phyloP scores from a whole-genome alignment of 2,113 vertebrate genomes.

The Muntiacus reevesi region DNA sequence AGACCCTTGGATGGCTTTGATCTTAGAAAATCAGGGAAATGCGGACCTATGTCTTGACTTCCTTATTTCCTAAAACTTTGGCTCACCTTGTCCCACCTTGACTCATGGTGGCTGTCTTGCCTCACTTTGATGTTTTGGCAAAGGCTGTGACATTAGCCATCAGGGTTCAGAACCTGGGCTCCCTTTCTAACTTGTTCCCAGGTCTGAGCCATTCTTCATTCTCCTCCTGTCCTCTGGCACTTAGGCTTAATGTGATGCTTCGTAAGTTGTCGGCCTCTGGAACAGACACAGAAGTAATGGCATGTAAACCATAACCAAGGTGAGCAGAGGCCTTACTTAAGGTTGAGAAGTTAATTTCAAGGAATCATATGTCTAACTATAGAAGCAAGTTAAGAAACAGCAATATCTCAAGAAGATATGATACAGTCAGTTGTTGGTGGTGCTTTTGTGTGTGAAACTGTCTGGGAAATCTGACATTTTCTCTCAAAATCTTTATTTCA shows the following conservation, averaged over 20 bases:
- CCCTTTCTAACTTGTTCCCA: not conserved
- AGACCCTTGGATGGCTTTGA: not conserved
- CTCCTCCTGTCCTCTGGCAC: not conserved
- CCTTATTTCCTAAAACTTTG: not conserved
- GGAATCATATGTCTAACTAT: not conserved
- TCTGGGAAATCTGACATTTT: slow-evolving; percentile 13
- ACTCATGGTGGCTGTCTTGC: not conserved
- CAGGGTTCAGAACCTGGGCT: not conserved
- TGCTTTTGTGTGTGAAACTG: not conserved
- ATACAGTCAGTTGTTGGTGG: not conserved
- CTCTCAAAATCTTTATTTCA: not conserved
- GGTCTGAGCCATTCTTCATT: not conserved
- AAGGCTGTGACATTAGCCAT: not conserved
- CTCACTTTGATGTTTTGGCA: not conserved
- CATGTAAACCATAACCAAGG: not conserved
- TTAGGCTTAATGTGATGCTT: not conserved
- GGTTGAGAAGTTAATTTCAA: not conserved
- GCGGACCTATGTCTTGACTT: not conserved
- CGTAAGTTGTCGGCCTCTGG: not conserved
- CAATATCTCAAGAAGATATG: not conserved
- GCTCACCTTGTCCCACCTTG: not conserved
- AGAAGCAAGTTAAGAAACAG: not conserved
- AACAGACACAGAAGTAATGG: not conserved
- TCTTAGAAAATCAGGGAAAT: not conserved
- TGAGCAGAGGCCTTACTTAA: not conserved